phyloP scores from a whole-genome alignment of 2,113 vertebrate genomes.

The Eptesicus fuscus region DNA sequence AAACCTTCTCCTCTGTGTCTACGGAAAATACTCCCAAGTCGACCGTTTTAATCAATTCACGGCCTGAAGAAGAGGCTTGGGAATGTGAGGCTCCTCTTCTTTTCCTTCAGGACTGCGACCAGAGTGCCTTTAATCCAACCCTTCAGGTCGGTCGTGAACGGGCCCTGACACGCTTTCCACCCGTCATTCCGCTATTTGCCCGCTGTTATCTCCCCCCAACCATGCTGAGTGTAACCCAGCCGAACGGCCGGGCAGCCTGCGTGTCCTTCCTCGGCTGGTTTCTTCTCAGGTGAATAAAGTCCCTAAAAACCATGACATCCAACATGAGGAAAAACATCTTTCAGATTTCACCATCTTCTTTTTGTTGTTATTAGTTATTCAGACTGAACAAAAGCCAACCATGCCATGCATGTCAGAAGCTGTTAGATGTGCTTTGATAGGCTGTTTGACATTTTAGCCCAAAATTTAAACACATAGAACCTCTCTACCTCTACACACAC shows the following conservation, averaged over 20 bases:
- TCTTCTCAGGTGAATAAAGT: neutral
- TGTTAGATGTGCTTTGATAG: neutral
- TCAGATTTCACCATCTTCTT: neutral
- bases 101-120: neutral
- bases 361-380: neutral
- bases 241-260: rapidly evolving
- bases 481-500: neutral
- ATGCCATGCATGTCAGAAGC: neutral
- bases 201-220: rapidly evolving
- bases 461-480: neutral
- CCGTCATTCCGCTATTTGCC: rapidly evolving
- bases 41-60: neutral
- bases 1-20: neutral
- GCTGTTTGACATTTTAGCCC: neutral
- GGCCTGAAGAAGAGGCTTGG: neutral
- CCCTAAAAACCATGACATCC: neutral
- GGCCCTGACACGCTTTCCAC: rapidly evolving
- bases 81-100: neutral
- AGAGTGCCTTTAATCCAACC: too few species aligned
- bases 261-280: neutral
- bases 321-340: too few species aligned
- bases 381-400: neutral
- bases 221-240: rapidly evolving
- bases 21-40: neutral
- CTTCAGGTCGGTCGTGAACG: neutral